phyloP scores from a whole-genome alignment of 2,797 vertebrate genomes.

The Poeciliopsis infans region DNA sequence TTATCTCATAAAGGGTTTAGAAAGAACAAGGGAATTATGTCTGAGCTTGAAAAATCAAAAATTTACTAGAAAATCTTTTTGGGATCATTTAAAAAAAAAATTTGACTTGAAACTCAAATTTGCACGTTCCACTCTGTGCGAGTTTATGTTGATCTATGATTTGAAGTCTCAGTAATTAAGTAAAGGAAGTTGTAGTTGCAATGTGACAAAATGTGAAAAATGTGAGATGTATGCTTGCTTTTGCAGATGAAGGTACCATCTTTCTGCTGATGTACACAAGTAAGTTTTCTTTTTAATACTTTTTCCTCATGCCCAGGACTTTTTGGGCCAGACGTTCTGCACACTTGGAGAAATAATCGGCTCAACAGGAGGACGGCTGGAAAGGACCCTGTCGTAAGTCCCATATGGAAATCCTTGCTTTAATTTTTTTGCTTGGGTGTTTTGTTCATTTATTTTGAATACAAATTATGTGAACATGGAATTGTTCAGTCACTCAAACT shows the following conservation, averaged over 20 bases:
- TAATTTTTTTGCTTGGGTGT: neutral
- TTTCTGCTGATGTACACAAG: slow-evolving; percentile 12
- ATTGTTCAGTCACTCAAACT: slow-evolving; percentile 31
- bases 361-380: slow-evolving; percentile 89
- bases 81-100: no score
- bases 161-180: neutral
- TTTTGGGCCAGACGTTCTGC: slow-evolving; percentile 94
- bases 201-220: neutral
- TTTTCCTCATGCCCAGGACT: slow-evolving; percentile 80
- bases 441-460: slow-evolving; percentile 14
- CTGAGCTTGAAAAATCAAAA: no score
- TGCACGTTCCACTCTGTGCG: neutral
- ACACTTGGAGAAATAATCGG: slow-evolving; percentile 97
- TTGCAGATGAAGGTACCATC: neutral
- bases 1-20: no score
- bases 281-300: slow-evolving; percentile 19
- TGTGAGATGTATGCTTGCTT: neutral
- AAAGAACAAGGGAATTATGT: no score
- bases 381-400: slow-evolving; percentile 92
- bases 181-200: neutral
- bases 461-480: slow-evolving; percentile 39
- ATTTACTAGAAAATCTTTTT: no score
- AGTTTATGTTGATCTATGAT: neutral
- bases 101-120: no score
- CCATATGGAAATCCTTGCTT: neutral